phyloP scores from a whole-genome alignment of 1,140 invertebrate species.

The Mactra quadrangularis region DNA sequence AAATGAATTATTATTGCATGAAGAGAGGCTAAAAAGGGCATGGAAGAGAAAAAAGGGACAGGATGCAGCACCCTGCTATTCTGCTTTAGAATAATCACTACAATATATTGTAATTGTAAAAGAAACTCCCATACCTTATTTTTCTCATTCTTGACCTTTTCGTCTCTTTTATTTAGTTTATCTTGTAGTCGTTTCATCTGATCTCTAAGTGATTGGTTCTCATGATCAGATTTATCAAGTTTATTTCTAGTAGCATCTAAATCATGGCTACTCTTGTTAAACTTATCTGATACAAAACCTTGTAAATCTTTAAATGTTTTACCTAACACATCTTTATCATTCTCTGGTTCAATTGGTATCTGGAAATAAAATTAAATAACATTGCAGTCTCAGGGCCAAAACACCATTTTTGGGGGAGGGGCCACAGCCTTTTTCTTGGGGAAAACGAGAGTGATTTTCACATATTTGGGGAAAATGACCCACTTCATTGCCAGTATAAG shows the following conservation, averaged over 20 bases:
- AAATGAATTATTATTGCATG: no score
- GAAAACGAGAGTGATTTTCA: no score
- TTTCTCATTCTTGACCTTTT: constrained; percentile 67
- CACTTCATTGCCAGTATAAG: no score
- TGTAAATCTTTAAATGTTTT: constrained; percentile 79
- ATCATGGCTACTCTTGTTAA: constrained; percentile 74
- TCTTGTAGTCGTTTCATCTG: constrained; percentile 72
- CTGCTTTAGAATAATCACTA: no score
- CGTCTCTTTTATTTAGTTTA: constrained; percentile 61
- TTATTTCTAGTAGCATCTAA: constrained; percentile 70
- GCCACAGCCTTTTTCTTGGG: no score
- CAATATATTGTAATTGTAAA: no score
- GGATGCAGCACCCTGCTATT: no score
- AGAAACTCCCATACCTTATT: constrained; percentile 65
- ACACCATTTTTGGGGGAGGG: no score
- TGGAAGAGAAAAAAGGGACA: no score
- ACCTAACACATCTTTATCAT: constrained; percentile 75
- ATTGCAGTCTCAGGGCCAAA: no score
- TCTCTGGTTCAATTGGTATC: constrained; percentile 69
- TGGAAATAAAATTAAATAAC: constrained; percentile 38
- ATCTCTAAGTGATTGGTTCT: constrained; percentile 74
- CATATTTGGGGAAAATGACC: no score
- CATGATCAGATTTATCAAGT: constrained; percentile 71
- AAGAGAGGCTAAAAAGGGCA: no score
- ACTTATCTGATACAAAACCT: constrained; percentile 73